Percentiles rank a stretch among this genome's conserved stretches.
Conservation (phyloP, 2,888 invertebrate genomes). For the Conops quadrifasciatus region DNA sequence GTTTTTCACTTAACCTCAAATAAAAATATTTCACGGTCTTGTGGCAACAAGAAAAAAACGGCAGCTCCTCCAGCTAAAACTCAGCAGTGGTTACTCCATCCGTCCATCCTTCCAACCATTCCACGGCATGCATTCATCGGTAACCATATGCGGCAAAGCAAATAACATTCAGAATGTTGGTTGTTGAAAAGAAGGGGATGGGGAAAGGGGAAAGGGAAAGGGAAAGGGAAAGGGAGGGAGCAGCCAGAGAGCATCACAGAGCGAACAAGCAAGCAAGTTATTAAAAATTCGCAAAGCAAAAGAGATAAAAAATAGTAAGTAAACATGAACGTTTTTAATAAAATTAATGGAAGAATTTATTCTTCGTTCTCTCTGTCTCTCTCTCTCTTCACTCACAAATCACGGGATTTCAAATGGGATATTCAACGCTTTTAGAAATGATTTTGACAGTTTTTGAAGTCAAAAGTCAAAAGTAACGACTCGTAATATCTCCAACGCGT, state of each 20-base stretch:
- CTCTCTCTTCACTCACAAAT: too few species aligned
- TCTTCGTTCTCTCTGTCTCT: too few species aligned
- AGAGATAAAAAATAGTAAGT: background rate
- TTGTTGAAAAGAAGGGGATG: background rate
- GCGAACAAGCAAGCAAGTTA: background rate
- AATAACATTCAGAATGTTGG: background rate
- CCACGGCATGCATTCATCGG: too few species aligned
- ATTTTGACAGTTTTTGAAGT: too few species aligned
- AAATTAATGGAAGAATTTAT: slow-evolving; percentile 25
- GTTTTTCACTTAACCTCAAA: slow-evolving; percentile 26
- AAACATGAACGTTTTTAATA: slow-evolving; percentile 22
- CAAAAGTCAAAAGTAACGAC: too few species aligned
- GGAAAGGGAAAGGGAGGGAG: background rate
- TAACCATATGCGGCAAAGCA: slow-evolving; percentile 2
- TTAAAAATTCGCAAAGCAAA: background rate
- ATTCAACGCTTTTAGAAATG: too few species aligned
- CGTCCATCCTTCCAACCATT: too few species aligned
- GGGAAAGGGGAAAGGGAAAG: background rate
- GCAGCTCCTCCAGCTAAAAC: background rate
- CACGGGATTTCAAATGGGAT: too few species aligned
- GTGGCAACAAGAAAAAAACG: background rate
- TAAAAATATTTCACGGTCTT: slow-evolving; percentile 31
- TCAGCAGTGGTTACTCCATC: background rate
- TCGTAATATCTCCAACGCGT: too few species aligned
- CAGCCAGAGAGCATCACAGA: background rate